These are phyloP conservation scores for Eugnorisma glareosa DNA, from an alignment of 2,888 invertebrate species.

Conservation along the genomic window DNA sequence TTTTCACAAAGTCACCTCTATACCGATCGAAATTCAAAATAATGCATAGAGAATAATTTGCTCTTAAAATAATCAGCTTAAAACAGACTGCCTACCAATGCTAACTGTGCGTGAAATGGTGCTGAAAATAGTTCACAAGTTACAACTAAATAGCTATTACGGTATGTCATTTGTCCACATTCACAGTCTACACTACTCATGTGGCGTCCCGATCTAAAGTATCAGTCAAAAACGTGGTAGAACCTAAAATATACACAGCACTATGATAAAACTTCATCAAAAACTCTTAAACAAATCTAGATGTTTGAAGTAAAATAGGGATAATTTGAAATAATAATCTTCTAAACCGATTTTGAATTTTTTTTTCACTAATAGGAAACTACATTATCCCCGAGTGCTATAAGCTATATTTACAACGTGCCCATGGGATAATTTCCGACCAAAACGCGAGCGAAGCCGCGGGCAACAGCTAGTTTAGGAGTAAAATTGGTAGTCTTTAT, in stretches of 20 bases:
- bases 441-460: no score
- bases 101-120: conserved; percentile 32
- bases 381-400: no score
- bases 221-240: not conserved
- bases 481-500: not conserved
- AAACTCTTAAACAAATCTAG: not conserved
- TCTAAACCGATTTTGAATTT: no score
- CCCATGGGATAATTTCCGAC: no score
- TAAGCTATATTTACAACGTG: no score
- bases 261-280: not conserved
- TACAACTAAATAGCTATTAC: conserved; percentile 11
- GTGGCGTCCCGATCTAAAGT: conserved; percentile 21
- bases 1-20: not conserved
- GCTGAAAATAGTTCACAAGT: conserved; percentile 37
- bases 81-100: conserved; percentile 7
- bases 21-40: conserved; percentile 12
- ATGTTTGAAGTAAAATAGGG: not conserved
- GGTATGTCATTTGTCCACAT: conserved; percentile 26
- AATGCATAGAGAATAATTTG: conserved; percentile 8
- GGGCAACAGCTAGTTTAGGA: no score
- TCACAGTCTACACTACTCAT: conserved; percentile 11
- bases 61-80: conserved; percentile 29
- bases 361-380: no score
- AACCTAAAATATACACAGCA: not conserved
- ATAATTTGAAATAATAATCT: no score